Base-by-base conservation (phyloP, 2,113 vertebrate genomes). In the Grus americana region DNA sequence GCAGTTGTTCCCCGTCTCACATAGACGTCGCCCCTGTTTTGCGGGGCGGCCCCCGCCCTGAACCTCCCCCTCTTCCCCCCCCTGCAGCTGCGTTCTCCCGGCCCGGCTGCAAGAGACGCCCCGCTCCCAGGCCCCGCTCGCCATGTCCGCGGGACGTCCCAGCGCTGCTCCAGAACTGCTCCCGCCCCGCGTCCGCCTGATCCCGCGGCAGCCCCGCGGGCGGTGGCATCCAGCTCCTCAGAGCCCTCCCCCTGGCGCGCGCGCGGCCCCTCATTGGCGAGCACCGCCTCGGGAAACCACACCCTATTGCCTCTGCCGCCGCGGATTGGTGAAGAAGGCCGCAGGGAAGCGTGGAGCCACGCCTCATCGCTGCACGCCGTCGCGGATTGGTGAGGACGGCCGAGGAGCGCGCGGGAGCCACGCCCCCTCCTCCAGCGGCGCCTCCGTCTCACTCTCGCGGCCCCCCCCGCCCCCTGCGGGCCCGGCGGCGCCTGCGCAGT, bases 191-290 rank as follows among this genome's bases (percentile, higher is more conserved):
- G 40, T 42, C 40, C 40, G 40, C 40, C 40, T 42, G 40, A 42
- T 42, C 40, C 40, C 40, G 40, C 40, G 11, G 40, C 40, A 42
- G 40, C 40, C 40, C 40, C 40, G 40, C 40, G 40, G 40, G 40
- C 12, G 12, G 12, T 19, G 3, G 3, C 44, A 5, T 1, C 1
- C 38, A 9, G 5, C 50, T 2, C 11, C 50, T 9, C 9, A 3
- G 4, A 11, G 13, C 36, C 72, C 57, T 10, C 70, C 87, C 63
- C 54, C 10, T 3, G 12, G 46, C 26, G 54, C 38, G 34, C 19
- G 12, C 14, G 15, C 18, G 22, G 15, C 36, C 17, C 5, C 40
- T 55, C 68, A 75, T 36, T 46, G 83, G 68, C 68, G 0, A 38
- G 18, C 30, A 15, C 15, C 16, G 7, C 59, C 71, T 7, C 19